Conservation (phyloP, 2,113 vertebrate species). For the Campylomormyrus numenius region DNA sequence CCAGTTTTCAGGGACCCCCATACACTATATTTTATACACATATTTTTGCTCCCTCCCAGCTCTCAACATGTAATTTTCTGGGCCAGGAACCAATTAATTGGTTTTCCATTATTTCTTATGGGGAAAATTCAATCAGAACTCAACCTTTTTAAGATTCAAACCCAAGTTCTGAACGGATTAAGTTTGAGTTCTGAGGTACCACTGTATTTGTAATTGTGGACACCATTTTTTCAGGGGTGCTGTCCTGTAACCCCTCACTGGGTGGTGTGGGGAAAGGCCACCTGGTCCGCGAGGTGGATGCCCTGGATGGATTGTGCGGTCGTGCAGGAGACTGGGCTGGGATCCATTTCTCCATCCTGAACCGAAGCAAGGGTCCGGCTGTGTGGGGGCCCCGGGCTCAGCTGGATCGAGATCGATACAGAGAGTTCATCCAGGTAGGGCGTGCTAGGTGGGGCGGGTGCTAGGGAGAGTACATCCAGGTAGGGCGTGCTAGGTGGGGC, state of each 20-base stretch:
- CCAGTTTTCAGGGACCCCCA: background rate
- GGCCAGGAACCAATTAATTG: too few relatives aligned
- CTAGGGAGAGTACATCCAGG: background rate
- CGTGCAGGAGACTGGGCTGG: constrained; percentile 81
- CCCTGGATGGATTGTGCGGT: constrained; percentile 85
- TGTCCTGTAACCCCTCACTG: constrained; percentile 94
- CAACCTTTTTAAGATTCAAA: too few relatives aligned
- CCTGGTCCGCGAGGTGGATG: constrained; percentile 83
- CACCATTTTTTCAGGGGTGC: constrained; percentile 60
- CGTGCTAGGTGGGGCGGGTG: too few relatives aligned
- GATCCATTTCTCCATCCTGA: constrained; percentile 85
- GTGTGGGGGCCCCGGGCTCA: constrained; percentile 94
- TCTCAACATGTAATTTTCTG: too few relatives aligned
- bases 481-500: too few relatives aligned
- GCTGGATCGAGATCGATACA: constrained; percentile 80
- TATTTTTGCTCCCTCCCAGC: too few relatives aligned
- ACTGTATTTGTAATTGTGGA: background rate
- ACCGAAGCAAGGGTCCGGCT: constrained; percentile 83
- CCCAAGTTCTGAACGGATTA: too few relatives aligned
- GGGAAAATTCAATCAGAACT: too few relatives aligned
- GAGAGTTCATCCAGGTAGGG: constrained; percentile 72
- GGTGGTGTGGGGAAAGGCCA: constrained; percentile 93
- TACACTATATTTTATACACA: background rate
- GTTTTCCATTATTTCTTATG: too few relatives aligned
- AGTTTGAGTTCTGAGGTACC: too few relatives aligned